phyloP scores from a whole-genome alignment of 2,797 vertebrate species.

The Lagorchestes hirsutus region DNA sequence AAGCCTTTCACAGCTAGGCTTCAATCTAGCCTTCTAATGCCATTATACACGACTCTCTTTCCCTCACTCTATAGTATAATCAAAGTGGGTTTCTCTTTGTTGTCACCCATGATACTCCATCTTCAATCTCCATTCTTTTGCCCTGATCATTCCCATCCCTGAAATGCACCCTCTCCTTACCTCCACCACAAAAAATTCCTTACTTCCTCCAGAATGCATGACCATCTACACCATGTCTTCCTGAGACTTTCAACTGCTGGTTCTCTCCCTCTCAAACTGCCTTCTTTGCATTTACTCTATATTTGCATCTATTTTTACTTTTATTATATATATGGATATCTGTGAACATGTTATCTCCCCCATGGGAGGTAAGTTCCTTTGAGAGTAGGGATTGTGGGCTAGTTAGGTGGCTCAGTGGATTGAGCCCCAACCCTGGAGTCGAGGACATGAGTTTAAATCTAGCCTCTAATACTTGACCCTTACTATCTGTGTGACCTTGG shows the following conservation, averaged over 20 bases:
- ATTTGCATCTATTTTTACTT: neutral
- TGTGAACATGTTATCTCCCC: neutral
- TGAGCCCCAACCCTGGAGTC: no score
- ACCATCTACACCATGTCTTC: neutral
- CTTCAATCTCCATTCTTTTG: neutral
- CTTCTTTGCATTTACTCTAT: neutral
- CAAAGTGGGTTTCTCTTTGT: neutral
- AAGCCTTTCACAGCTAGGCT: neutral
- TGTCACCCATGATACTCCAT: neutral
- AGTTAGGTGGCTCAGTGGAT: no score
- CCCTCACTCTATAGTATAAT: neutral
- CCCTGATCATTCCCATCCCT: neutral
- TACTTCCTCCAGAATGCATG: neutral
- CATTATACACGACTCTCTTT: neutral
- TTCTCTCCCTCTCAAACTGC: neutral
- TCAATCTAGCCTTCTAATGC: neutral
- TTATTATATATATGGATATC: neutral
- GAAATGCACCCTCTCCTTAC: neutral
- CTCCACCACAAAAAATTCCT: neutral
- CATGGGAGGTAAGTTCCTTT: neutral
- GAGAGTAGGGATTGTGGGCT: neutral
- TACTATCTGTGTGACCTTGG: no score
- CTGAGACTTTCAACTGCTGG: neutral
- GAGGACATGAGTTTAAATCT: no score
- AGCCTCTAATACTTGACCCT: no score